Evolutionary conservation across 2,888 invertebrate genomes (phyloP), one percentile per base, ranked within the genome.

Genomic region (Hipparchia semele): DNA sequence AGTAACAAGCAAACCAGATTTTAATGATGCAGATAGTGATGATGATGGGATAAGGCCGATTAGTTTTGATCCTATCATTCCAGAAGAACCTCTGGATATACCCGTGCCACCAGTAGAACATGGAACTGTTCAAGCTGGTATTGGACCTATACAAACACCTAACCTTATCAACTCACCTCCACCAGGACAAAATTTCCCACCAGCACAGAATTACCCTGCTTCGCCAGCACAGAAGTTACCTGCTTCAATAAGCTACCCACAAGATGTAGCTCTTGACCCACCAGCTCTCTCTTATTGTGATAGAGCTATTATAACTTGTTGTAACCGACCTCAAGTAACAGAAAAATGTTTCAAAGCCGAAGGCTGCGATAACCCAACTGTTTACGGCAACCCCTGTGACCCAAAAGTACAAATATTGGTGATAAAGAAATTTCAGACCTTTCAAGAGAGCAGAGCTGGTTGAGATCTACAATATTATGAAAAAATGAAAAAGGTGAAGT

Each of bases 341-440:
- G 84, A 85, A 71, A 84, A 86, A 10, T 92, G 92, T 77, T 92
- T 92, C 33, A 83, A 79, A 9, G 64, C 74, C 13, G 84, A 87
- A 73, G 90, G 90, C 0, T 92, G 92, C 69, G 84, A 81, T 8
- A 95, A 96, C 84, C 91, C 94, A 1, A 78, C 86, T n/a, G 73
- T 87, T 72, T 82, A 88, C 77, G 80, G 87, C 6, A 81, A 86
- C 69, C 91, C 91, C 68, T 92, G 92, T 78, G 84, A 87, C 6
- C 76, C 83, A 6, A 77, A 80, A 62, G 79, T 82, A 2, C 85
- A 91, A 71, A 75, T 87, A 8, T 80, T 75, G 70, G 86, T 89
- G 8, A 83, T 91, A 67, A 81, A 86, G 2, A 87, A 84, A 71
- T 89, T 87, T 72, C 84, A 87, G 72, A 5, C 39, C 46, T 89